Evolutionary conservation across 1,140 invertebrate species (phyloP).

Genomic region (Globodera ellingtonae): DNA sequence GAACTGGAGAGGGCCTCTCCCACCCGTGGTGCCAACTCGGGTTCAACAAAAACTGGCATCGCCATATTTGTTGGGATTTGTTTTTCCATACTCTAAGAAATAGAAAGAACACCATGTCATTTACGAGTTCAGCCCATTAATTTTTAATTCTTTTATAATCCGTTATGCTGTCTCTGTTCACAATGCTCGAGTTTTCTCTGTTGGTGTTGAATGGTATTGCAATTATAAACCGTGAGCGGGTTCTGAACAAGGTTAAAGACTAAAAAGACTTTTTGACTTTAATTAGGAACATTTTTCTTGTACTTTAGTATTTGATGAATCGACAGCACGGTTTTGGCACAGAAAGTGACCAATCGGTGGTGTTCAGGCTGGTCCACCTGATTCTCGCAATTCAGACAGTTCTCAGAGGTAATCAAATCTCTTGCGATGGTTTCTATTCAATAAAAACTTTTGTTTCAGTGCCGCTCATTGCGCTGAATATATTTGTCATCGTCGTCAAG

Average conservation of each 20-base stretch:
- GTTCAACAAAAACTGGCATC: too few relatives aligned
- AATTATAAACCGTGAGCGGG: constrained; percentile 53
- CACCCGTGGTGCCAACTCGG: too few relatives aligned
- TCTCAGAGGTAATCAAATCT: constrained; percentile 47
- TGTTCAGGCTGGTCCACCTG: constrained; percentile 47
- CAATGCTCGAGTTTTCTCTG: constrained; percentile 53
- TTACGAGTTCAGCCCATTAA: too few relatives aligned
- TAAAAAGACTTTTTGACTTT: neutral
- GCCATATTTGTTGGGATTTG: too few relatives aligned
- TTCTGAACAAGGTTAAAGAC: constrained; percentile 53
- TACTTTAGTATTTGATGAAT: constrained; percentile 29
- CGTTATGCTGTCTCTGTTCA: constrained; percentile 50
- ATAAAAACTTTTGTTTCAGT: constrained; percentile 47
- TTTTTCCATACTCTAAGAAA: too few relatives aligned
- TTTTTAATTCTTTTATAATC: too few relatives aligned
- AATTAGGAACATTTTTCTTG: neutral
- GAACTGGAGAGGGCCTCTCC: too few relatives aligned
- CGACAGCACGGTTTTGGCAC: constrained; percentile 47
- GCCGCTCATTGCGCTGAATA: constrained; percentile 55
- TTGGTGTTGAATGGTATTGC: constrained; percentile 56
- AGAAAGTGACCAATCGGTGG: constrained; percentile 44
- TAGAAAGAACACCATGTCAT: too few relatives aligned
- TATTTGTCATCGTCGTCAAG: constrained; percentile 51
- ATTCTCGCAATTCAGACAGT: constrained; percentile 57
- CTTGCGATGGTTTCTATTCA: neutral